Evolutionary conservation across 2,113 vertebrate genomes (phyloP).

Genomic region (Heterotilapia buettikoferi): DNA sequence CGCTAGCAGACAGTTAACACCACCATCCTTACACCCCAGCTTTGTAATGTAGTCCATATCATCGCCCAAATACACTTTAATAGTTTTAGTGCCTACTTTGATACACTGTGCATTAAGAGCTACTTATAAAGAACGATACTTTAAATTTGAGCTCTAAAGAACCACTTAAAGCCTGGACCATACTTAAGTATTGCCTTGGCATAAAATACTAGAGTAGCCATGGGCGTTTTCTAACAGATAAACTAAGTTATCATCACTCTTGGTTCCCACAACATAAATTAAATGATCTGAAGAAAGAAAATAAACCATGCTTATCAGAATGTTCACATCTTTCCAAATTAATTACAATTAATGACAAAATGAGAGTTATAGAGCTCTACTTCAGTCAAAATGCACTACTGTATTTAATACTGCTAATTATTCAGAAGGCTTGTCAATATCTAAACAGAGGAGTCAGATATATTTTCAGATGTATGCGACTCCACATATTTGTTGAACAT

Average conservation of each 20-base stretch:
- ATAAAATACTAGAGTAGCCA: neutral
- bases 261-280: neutral
- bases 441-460: neutral
- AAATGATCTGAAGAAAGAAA: neutral
- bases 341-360: neutral
- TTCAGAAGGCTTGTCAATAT: neutral
- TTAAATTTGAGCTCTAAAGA: constrained; percentile 3
- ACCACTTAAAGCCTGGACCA: neutral
- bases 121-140: neutral
- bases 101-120: neutral
- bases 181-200: neutral
- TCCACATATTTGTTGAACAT: neutral
- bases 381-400: neutral
- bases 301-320: neutral
- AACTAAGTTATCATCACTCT: neutral
- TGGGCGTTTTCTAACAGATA: neutral
- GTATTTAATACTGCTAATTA: neutral
- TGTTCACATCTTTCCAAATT: neutral
- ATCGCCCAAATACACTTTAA: constrained; percentile 17
- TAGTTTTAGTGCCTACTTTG: constrained; percentile 17
- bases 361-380: neutral
- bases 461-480: neutral
- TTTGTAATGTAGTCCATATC: constrained; percentile 38
- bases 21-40: constrained; percentile 23
- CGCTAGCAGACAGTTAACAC: constrained; percentile 63